phyloP scores from a whole-genome alignment of 2,888 invertebrate species.

The Nephrocerus scutellatus region DNA sequence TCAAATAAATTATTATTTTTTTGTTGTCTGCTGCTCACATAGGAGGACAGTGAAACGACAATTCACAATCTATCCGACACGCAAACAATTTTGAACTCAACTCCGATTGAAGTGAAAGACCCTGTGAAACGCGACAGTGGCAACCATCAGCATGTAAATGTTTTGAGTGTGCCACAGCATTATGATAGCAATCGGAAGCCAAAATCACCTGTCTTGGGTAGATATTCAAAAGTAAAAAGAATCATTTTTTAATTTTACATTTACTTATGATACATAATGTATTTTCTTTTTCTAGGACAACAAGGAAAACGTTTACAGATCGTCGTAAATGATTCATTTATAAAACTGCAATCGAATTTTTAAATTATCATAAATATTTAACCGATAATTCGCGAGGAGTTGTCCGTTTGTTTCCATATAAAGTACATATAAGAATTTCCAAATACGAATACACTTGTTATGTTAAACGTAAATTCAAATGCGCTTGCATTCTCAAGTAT shows the following conservation, averaged over 20 bases:
- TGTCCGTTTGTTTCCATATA: too few relatives aligned
- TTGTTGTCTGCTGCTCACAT: slow-evolving; percentile 29
- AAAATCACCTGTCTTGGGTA: background rate
- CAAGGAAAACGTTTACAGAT: slow-evolving; percentile 37
- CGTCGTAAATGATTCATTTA: too few relatives aligned
- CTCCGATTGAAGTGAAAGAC: slow-evolving; percentile 32
- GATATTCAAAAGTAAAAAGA: slow-evolving; percentile 1
- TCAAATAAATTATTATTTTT: slow-evolving; percentile 1
- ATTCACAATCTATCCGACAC: slow-evolving; percentile 34
- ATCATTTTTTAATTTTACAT: background rate
- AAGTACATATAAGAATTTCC: too few relatives aligned
- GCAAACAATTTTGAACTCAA: slow-evolving; percentile 39
- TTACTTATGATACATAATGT: background rate
- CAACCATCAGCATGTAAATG: slow-evolving; percentile 16
- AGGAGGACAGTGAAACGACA: slow-evolving; percentile 28
- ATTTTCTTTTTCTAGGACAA: slow-evolving; percentile 27
- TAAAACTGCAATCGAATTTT: too few relatives aligned
- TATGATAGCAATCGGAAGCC: slow-evolving; percentile 14
- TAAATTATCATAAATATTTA: too few relatives aligned
- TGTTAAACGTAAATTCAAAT: too few relatives aligned
- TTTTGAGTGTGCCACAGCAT: slow-evolving; percentile 22
- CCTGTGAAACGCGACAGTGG: slow-evolving; percentile 21
- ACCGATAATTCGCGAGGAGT: too few relatives aligned
- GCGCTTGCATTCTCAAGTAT: too few relatives aligned
- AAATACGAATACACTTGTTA: too few relatives aligned